Evolutionary conservation across 2,113 vertebrate genomes (phyloP).

Genomic region (Chascanopsetta lugubris): DNA sequence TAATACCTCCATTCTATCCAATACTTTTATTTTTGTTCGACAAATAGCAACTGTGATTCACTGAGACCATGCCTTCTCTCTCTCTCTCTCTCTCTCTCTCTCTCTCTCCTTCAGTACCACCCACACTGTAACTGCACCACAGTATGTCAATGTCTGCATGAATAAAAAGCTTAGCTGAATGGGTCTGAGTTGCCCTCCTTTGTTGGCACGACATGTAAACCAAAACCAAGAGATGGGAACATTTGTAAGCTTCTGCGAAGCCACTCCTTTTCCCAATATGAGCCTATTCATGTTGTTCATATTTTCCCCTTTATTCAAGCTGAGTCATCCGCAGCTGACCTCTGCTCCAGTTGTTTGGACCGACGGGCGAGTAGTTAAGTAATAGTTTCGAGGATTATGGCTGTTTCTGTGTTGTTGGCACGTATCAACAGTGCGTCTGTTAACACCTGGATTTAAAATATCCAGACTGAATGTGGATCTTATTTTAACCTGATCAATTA

Average conservation of each 20-base stretch:
- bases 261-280: constrained; percentile 45
- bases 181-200: neutral
- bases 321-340: constrained; percentile 26
- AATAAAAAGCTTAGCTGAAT: neutral
- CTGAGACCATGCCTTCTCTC: neutral
- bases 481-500: neutral
- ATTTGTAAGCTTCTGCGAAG: constrained; percentile 50
- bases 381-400: neutral
- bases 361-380: constrained; percentile 21
- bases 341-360: constrained; percentile 38
- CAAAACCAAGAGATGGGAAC: constrained; percentile 15
- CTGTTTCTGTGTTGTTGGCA: constrained; percentile 6
- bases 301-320: constrained; percentile 65
- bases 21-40: neutral
- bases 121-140: neutral
- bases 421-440: neutral
- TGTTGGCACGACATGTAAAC: constrained; percentile 7
- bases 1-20: no score
- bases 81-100: no score
- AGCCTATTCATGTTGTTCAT: constrained; percentile 50
- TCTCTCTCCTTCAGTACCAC: no score
- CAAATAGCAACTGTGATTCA: neutral
- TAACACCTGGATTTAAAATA: neutral
- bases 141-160: neutral
- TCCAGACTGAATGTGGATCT: neutral